Base-by-base conservation (phyloP, 2,113 vertebrate species). In the Hepsetus odoe region DNA sequence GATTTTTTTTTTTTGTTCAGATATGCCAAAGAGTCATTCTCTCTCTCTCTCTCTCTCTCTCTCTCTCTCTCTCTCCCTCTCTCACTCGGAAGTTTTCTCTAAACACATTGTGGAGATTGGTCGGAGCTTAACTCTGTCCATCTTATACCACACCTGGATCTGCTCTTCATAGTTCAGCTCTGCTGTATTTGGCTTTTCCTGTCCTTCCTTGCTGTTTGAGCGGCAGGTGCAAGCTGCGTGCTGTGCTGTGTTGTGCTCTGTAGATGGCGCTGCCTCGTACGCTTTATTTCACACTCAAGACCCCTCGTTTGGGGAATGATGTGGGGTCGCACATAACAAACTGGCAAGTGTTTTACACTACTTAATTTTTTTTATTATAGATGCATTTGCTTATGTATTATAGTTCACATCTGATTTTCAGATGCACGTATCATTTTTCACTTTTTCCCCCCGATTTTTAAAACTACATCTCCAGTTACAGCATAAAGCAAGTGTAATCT, bases 261-360 rank as follows among this genome's bases (percentile, higher is more conserved):
- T 94, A 97, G 96, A 95, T 96, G 96, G 96, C 95, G 95, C 95
- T 94, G 87, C 84, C 69, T 85, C 88, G 93, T 94, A 90, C 89
- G 82, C 75, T 92, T 87, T 92, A 73, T 77, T 76, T 75, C n/a
- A 49, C 35, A 20, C 53, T 68, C 44, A 59, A n/a, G 46, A 30
- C 30, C 75, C 18, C 70, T 74, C 28, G 64, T 74, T 80, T 71
- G 59, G 38, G 65, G 46, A 49, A 58, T 69, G 30, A 49, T 32
- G 66, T 35, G 66, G 13, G 69, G 30, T 53, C 53, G 32, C 70
- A 46, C 59, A 55, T 74, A 44, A n/a, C 35, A 72, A 42, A 16
- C 44, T 49, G 69, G 59, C 14, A 74, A 33, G 10, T 58, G 44
- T 44, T 78, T 30, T 22, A 72, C 72, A 79, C 74, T 76, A 66